Conservation (phyloP, 2,797 vertebrate genomes). For the Heteromormyrus szaboi region DNA sequence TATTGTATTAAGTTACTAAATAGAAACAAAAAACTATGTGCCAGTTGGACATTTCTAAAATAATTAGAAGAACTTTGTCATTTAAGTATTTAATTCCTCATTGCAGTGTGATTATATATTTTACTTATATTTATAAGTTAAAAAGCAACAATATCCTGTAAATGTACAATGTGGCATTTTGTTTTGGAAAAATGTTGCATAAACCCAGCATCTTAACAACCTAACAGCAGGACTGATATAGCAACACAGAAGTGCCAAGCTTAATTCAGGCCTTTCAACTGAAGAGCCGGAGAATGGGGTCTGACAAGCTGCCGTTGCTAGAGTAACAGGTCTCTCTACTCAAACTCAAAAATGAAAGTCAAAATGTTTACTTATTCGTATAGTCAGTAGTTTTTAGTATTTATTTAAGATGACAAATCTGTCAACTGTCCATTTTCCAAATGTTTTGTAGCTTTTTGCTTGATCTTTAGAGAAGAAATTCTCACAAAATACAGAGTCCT, state of each 20-base stretch:
- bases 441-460: not conserved
- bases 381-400: not conserved
- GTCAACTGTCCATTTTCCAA: not conserved
- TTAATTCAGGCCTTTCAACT: not conserved
- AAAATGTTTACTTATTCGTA: not conserved
- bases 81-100: not conserved
- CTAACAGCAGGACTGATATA: constrained; percentile 2
- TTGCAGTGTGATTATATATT: not conserved
- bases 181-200: constrained; percentile 6
- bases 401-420: not conserved
- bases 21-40: not conserved
- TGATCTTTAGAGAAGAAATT: not conserved
- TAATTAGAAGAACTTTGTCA: not conserved
- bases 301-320: not conserved
- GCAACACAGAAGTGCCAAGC: constrained; percentile 6
- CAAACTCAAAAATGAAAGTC: not conserved
- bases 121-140: not conserved
- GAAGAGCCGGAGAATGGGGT: not conserved
- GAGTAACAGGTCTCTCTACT: not conserved
- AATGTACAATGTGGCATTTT: not conserved
- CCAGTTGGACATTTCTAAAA: not conserved
- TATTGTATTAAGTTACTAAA: not conserved
- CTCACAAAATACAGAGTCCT: not conserved
- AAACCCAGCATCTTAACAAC: constrained; percentile 22
- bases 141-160: constrained; percentile 9